Base-by-base conservation (phyloP, 2,113 vertebrate species). In the Oriolus oriolus region DNA sequence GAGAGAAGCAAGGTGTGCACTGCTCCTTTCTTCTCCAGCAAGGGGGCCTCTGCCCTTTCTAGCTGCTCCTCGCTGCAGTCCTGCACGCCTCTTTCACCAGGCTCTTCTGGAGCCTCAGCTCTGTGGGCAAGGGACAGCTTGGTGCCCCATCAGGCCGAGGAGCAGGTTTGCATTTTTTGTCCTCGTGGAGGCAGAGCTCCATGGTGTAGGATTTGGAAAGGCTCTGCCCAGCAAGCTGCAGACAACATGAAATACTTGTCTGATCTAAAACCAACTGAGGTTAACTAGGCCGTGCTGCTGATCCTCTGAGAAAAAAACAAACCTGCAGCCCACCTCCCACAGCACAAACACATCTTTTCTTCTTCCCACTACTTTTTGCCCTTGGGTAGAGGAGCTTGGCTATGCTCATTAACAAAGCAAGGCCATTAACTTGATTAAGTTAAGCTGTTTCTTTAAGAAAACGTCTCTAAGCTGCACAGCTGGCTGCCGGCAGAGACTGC, bases 401-500 rank as follows among this genome's bases (percentile, higher is more conserved):
- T 59, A 45, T 49, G 66, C 19, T 94, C 30, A 39, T 88, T 86
- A 93, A 52, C 31, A 61, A 86, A 50, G 52, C 28, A 16, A 86
- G 50, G 52, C 52, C 31, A 56, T 66, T 77, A 80, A 87, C 24
- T 87, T 52, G 30, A 86, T 84, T 71, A 82, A 87, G 27, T 6
- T 53, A 83, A 90, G 71, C 82, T 95, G 60, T 80, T 87, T 37
- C 85, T 97, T 96, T 86, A 90, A 90, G 73, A 52, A 81, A 82
- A 73, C 0, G 0, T 74, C 41, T 93, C 15, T 2, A 21, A 83
- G 39, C 84, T 71, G 70, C 82, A 70, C 76, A 87, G 86, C 79
- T 87, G 81, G 71, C 44, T 76, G 63, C 65, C 89, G 31, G 47
- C 63, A 88, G 65, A 45, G 24, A 24, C 39, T 45, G 27, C 53